Conservation (phyloP, 2,888 invertebrate species). For the Spatulosminthurus flaviceps region DNA sequence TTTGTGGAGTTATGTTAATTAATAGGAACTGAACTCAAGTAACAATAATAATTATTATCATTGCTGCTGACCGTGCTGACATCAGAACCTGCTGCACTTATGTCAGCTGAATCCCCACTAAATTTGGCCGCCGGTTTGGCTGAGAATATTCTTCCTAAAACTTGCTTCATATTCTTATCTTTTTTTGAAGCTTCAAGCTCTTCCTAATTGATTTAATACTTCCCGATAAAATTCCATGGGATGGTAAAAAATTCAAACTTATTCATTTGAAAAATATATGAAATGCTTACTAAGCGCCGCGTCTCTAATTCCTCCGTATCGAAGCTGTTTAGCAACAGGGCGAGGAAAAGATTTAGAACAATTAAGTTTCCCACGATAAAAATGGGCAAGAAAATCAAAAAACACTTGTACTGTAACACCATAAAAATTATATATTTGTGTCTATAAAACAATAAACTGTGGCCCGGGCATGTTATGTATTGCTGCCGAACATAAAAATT, state of each 20-base stretch:
- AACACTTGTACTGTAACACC: slow-evolving; percentile 79
- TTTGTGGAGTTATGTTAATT: too few species aligned
- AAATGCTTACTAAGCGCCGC: slow-evolving; percentile 66
- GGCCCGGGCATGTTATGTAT: too few species aligned
- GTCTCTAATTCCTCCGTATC: slow-evolving; percentile 92
- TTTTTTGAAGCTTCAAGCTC: background rate
- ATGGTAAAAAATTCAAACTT: background rate
- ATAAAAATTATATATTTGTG: background rate
- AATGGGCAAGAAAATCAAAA: slow-evolving; percentile 93
- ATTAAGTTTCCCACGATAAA: slow-evolving; percentile 97
- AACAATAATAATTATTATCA: too few species aligned
- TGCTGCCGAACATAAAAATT: too few species aligned
- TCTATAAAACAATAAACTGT: too few species aligned
- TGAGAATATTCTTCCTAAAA: background rate
- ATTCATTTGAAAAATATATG: too few species aligned
- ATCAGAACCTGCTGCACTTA: too few species aligned
- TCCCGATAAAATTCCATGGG: background rate
- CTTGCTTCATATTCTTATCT: background rate
- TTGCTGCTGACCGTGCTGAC: too few species aligned
- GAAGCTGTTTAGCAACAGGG: slow-evolving; percentile 96
- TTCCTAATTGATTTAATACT: background rate
- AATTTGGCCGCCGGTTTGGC: too few species aligned
- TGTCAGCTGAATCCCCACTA: too few species aligned
- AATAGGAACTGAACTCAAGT: too few species aligned
- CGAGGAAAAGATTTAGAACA: slow-evolving; percentile 97